phyloP scores from a whole-genome alignment of 2,113 vertebrate species.

The Aphyosemion australe region DNA sequence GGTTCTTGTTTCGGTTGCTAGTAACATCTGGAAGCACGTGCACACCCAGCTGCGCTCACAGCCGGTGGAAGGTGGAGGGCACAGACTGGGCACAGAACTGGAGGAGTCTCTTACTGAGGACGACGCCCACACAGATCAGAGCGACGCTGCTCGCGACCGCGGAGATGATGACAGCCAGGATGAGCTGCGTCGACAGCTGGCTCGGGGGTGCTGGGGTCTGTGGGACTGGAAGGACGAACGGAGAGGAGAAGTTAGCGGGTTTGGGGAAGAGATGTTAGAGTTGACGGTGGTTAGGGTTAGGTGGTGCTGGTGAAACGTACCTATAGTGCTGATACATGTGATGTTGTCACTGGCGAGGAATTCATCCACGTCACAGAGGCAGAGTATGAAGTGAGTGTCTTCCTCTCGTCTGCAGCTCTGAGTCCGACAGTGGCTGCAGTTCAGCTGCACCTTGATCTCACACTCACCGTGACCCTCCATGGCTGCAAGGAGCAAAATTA shows the following conservation, averaged over 20 bases:
- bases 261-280: background rate
- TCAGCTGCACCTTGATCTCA: slow-evolving; percentile 86
- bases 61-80: slow-evolving; percentile 77
- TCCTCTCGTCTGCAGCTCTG: slow-evolving; percentile 86
- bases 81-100: slow-evolving; percentile 74
- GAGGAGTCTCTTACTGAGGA: slow-evolving; percentile 86
- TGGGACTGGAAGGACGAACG: slow-evolving; percentile 55
- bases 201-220: slow-evolving; percentile 62
- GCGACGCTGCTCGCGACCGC: slow-evolving; percentile 81
- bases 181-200: slow-evolving; percentile 82
- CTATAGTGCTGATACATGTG: slow-evolving; percentile 81
- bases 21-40: slow-evolving; percentile 33
- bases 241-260: background rate
- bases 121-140: slow-evolving; percentile 84
- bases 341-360: slow-evolving; percentile 85
- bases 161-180: slow-evolving; percentile 84
- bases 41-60: slow-evolving; percentile 62
- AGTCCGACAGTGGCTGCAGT: slow-evolving; percentile 89
- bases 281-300: background rate
- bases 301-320: slow-evolving; percentile 2
- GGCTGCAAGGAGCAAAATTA: slow-evolving; percentile 63
- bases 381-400: slow-evolving; percentile 78
- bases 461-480: slow-evolving; percentile 90
- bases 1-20: slow-evolving; percentile 32
- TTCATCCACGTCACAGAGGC: slow-evolving; percentile 84